A percentile compares a stretch with the other conserved stretches of the same genome.
phyloP scores from a whole-genome alignment of 2,888 invertebrate genomes.

The Archips xylosteana region DNA sequence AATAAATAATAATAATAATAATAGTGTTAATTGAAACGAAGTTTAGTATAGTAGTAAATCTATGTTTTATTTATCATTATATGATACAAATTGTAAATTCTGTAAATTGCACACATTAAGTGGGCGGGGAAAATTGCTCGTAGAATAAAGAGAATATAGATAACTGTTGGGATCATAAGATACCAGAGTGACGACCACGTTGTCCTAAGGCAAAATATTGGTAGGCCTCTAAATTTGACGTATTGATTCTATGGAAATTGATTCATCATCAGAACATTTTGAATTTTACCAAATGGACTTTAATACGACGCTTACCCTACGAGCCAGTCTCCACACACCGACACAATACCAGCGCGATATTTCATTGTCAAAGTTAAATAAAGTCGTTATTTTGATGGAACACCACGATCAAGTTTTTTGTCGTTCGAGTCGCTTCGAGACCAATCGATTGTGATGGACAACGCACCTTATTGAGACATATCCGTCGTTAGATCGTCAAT shows the following conservation, averaged over 20 bases:
- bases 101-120: too few species aligned
- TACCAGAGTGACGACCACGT: too few species aligned
- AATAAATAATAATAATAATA: too few species aligned
- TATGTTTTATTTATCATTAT: too few species aligned
- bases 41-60: too few species aligned
- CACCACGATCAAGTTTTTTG: conserved; percentile 62
- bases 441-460: conserved; percentile 78
- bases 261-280: background rate
- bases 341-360: conserved; percentile 78
- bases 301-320: conserved; percentile 23
- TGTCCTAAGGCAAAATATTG: too few species aligned
- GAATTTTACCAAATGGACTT: background rate
- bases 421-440: conserved; percentile 64
- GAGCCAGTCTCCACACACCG: conserved; percentile 40
- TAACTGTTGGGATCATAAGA: too few species aligned
- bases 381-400: conserved; percentile 85
- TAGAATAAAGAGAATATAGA: too few species aligned
- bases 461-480: conserved; percentile 69
- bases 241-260: background rate
- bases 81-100: too few species aligned
- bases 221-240: too few species aligned
- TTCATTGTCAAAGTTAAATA: conserved; percentile 85
- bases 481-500: conserved; percentile 38
- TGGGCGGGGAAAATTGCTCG: too few species aligned
- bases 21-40: too few species aligned